A percentile compares a stretch with the other conserved stretches of the same genome.
Evolutionary conservation across 2,113 vertebrate species (phyloP).

Genomic region (Embiotoca jacksoni): DNA sequence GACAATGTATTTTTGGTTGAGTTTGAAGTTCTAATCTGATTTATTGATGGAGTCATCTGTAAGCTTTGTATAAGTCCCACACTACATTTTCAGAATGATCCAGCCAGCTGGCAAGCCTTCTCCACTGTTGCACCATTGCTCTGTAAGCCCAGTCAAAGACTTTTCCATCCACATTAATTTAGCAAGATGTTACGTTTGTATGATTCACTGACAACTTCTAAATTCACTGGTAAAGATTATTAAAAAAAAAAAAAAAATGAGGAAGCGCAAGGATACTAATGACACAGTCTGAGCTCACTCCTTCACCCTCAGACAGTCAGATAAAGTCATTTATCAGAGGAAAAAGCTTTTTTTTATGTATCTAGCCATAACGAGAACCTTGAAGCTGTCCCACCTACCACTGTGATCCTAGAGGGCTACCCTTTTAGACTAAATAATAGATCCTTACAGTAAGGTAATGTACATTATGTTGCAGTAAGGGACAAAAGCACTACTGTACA

Average conservation of each 20-base stretch:
- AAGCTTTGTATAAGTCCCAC: conserved; percentile 33
- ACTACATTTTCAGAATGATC: conserved; percentile 29
- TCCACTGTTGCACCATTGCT: conserved; percentile 11
- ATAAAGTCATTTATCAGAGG: conserved; percentile 27
- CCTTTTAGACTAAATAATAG: conserved; percentile 53
- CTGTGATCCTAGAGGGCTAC: not conserved
- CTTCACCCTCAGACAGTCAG: not conserved
- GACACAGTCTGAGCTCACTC: not conserved
- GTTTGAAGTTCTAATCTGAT: conserved; percentile 51
- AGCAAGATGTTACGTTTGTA: conserved; percentile 29
- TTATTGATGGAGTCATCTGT: conserved; percentile 46
- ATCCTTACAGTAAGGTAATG: conserved; percentile 35
- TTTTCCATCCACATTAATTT: conserved; percentile 39
- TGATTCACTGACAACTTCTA: conserved; percentile 38
- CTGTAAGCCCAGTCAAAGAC: conserved; percentile 23
- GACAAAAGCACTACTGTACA: conserved; percentile 1
- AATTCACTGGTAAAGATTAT: not conserved
- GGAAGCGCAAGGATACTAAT: not conserved
- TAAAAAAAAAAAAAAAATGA: not conserved
- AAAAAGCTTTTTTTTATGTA: conserved; percentile 57
- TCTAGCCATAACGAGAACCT: not conserved
- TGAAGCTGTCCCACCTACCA: conserved; percentile 11
- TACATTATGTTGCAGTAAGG: not conserved
- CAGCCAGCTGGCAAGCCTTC: conserved; percentile 54
- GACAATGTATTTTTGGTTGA: conserved; percentile 22